Base-by-base conservation (phyloP, 2,888 invertebrate species). In the Athalia cordata region DNA sequence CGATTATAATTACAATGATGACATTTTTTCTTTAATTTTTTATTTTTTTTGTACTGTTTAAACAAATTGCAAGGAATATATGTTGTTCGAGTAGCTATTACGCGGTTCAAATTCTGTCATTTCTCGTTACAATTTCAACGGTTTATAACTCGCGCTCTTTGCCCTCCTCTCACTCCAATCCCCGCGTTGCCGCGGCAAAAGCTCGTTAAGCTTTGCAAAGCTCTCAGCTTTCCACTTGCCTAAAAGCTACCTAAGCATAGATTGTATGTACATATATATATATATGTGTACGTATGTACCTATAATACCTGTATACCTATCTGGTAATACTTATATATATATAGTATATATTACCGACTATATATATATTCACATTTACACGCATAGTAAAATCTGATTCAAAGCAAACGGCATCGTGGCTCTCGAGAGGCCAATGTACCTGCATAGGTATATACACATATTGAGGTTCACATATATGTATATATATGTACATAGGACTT, bases 131-230 rank as follows among this genome's bases (percentile, higher is more conserved):
- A 62, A 50, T 50, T 75, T 72, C 70, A 62, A 75, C 72, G 59
- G 47, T 59, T 9, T 9, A n/a, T 65, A 8, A 29, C 45, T 8
- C 8, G 45, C 43, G 5, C 11, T 15, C 62, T 61, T n/a, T 61
- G 6, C 11, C 61, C 13, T 6, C 4, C 9, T n/a, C 61, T 61
- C 9, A n/a, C 9, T 61, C 61, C 13, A n/a, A 52, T 52, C 29
- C 67, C 52, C 15, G 11, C 50, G 65, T 61, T 29, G 4, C 67
- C 43, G 15, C 61, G 29, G n/a, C 29, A 29, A 75, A 75, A 75
- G 74, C 74, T 62, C 50, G 74, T 75, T 75, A 62, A 75, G 74
- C 74, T 75, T 75, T 62, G 62, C 62, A 61, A 75, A 75, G 74
- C 74, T 75, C 74, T 75, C 74, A 75, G 50, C 74, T 75, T 62